Conservation (phyloP, 1,140 invertebrate species). For the Sycophaga agraensis region DNA sequence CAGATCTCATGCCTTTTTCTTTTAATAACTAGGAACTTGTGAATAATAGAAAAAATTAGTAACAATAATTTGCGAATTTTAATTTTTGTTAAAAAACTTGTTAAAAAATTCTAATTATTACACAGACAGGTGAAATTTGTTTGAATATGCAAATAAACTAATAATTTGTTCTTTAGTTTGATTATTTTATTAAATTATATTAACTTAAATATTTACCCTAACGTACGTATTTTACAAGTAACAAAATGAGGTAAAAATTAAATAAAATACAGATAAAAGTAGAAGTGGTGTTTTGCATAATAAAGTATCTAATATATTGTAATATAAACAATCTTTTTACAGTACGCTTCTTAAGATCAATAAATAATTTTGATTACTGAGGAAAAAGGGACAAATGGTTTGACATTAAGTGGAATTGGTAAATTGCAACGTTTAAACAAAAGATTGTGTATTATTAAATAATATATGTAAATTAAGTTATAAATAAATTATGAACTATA, state of each 20-base stretch:
- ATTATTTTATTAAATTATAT: constrained; percentile 24
- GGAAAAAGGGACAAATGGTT: not conserved
- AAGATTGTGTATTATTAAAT: not conserved
- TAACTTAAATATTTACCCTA: constrained; percentile 17
- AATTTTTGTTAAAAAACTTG: constrained; percentile 6
- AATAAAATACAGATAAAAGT: constrained; percentile 19
- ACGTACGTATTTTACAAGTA: constrained; percentile 26
- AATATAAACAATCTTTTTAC: too few species aligned
- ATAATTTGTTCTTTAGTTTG: constrained; percentile 15
- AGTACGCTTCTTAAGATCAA: not conserved
- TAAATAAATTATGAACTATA: not conserved
- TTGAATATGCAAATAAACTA: constrained; percentile 11
- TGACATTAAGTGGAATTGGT: not conserved
- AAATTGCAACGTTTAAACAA: not conserved
- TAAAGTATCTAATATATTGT: not conserved
- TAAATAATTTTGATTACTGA: constrained; percentile 18
- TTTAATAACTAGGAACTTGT: constrained; percentile 26
- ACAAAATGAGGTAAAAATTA: constrained; percentile 25
- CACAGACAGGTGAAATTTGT: constrained; percentile 30
- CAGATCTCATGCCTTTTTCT: constrained; percentile 26
- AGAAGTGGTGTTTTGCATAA: not conserved
- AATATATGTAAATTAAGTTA: not conserved
- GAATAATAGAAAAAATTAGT: constrained; percentile 19
- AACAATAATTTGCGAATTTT: constrained; percentile 13
- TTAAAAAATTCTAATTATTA: constrained; percentile 4